Evolutionary conservation across 2,113 vertebrate species (phyloP).

Genomic region (Trematocara nigrifrons): DNA sequence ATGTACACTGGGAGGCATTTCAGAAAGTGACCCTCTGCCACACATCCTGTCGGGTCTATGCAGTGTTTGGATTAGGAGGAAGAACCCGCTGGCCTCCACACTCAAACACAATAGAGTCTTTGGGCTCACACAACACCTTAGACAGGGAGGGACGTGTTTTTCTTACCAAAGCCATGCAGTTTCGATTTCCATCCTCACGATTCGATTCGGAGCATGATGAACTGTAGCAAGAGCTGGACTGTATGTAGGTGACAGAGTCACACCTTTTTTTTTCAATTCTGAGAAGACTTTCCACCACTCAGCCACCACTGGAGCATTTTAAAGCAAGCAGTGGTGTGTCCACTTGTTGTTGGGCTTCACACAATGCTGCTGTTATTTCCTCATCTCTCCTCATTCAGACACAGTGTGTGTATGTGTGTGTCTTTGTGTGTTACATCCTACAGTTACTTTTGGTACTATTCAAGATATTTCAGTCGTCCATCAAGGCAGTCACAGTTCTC

Average conservation of each 20-base stretch:
- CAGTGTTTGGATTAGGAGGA: slow-evolving; percentile 40
- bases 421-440: background rate
- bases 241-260: background rate
- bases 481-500: background rate
- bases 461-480: background rate
- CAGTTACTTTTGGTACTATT: background rate
- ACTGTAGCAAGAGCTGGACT: background rate
- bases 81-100: slow-evolving; percentile 11
- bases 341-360: background rate
- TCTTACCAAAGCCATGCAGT: background rate
- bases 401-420: background rate
- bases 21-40: slow-evolving; percentile 8
- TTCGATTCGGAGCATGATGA: background rate
- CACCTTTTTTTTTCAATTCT: background rate
- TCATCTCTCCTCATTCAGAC: background rate
- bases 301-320: background rate
- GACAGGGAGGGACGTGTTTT: slow-evolving; percentile 24
- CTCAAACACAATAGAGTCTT: slow-evolving; percentile 44
- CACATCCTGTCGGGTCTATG: slow-evolving; percentile 3
- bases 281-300: background rate
- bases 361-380: background rate
- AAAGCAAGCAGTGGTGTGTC: background rate
- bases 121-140: slow-evolving; percentile 16
- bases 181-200: background rate
- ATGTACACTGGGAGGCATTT: background rate